Conservation (phyloP, 1,140 invertebrate genomes). For the Mya arenaria region DNA sequence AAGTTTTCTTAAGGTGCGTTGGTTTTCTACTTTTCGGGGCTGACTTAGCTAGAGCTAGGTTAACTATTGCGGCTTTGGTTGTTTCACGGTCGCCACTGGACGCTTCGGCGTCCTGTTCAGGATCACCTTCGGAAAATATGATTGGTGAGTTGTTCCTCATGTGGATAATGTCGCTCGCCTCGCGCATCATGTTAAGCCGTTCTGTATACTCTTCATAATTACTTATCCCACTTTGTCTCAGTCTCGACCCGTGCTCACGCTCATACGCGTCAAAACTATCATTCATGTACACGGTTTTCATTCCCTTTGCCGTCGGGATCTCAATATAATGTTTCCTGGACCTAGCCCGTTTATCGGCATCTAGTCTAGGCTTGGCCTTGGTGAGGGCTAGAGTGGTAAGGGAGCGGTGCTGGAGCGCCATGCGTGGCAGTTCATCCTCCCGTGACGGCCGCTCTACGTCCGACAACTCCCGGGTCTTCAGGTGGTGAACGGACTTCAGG, state of each 20-base stretch:
- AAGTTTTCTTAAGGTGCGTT: constrained; percentile 3
- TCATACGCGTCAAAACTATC: constrained; percentile 4
- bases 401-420: neutral
- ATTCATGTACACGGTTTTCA: constrained; percentile 48
- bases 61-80: constrained; percentile 30
- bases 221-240: neutral
- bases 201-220: constrained; percentile 44
- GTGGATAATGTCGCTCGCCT: neutral
- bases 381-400: neutral
- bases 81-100: neutral
- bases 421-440: constrained; percentile 7
- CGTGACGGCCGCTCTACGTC: constrained; percentile 2
- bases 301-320: neutral
- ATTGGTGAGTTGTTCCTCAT: neutral
- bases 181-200: constrained; percentile 5
- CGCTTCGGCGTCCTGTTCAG: neutral
- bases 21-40: neutral
- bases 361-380: neutral
- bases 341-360: neutral
- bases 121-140: neutral
- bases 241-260: neutral
- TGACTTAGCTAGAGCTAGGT: constrained; percentile 2
- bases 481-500: constrained; percentile 48
- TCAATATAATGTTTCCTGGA: neutral
- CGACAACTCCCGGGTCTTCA: constrained; percentile 31